phyloP scores from a whole-genome alignment of 2,113 vertebrate species.

The Phalacrocorax brasilianus region DNA sequence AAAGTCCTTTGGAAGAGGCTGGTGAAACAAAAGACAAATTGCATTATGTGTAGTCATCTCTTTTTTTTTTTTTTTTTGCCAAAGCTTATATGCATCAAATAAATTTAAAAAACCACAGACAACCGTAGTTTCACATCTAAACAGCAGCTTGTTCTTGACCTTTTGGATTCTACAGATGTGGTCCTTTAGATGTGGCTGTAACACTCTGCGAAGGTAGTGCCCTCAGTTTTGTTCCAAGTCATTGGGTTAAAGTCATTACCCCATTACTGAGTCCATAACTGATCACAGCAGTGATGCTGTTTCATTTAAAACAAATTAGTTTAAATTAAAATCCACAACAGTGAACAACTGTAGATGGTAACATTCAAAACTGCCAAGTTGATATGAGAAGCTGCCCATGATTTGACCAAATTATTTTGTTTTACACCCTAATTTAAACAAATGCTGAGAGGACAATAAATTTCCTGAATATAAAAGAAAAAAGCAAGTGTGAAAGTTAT shows the following conservation, averaged over 20 bases:
- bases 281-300: neutral
- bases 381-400: neutral
- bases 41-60: fast-evolving
- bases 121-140: neutral
- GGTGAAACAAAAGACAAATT: neutral
- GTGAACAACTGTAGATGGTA: neutral
- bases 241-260: neutral
- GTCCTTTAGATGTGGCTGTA: neutral
- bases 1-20: neutral
- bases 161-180: neutral
- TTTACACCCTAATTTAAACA: neutral
- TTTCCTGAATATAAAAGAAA: neutral
- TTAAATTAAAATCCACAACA: neutral
- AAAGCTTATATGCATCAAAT: neutral
- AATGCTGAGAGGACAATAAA: neutral
- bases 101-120: neutral
- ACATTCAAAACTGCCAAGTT: neutral
- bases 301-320: neutral
- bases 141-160: neutral
- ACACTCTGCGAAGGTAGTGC: neutral
- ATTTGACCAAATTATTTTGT: neutral
- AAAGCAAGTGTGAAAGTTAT: neutral
- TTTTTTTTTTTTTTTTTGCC: neutral
- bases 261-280: neutral
- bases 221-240: neutral